A percentile compares a stretch with the other conserved stretches of the same genome.
phyloP scores from a whole-genome alignment of 2,113 vertebrate species.

The Cepphus grylle region DNA sequence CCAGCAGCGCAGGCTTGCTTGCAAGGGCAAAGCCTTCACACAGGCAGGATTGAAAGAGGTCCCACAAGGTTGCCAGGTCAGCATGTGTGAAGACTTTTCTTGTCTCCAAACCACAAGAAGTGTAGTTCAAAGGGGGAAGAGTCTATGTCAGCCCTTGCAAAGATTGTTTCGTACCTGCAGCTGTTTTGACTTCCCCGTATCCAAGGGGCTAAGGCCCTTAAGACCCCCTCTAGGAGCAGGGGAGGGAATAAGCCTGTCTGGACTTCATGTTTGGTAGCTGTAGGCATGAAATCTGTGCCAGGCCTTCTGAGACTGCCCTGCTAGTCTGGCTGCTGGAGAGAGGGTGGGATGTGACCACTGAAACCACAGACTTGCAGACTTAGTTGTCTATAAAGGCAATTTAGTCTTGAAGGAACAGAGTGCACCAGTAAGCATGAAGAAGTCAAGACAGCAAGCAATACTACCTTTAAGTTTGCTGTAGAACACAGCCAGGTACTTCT shows the following conservation, averaged over 20 bases:
- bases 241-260: background rate
- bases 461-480: background rate
- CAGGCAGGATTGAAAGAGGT: background rate
- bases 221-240: background rate
- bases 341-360: background rate
- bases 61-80: background rate
- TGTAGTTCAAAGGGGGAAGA: background rate
- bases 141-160: background rate
- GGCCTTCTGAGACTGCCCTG: background rate
- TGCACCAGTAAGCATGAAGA: rapidly evolving
- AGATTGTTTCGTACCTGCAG: background rate
- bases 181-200: background rate
- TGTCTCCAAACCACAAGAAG: background rate
- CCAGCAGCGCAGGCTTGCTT: background rate
- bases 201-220: background rate
- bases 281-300: background rate
- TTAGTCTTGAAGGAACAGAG: background rate
- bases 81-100: background rate
- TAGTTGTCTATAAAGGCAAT: background rate
- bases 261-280: background rate
- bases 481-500: background rate
- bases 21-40: background rate
- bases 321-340: background rate
- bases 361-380: background rate
- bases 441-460: background rate